A percentile compares a stretch with the other conserved stretches of the same genome.
phyloP scores from a whole-genome alignment of 2,113 vertebrate species.

The Cinclus mexicanus region DNA sequence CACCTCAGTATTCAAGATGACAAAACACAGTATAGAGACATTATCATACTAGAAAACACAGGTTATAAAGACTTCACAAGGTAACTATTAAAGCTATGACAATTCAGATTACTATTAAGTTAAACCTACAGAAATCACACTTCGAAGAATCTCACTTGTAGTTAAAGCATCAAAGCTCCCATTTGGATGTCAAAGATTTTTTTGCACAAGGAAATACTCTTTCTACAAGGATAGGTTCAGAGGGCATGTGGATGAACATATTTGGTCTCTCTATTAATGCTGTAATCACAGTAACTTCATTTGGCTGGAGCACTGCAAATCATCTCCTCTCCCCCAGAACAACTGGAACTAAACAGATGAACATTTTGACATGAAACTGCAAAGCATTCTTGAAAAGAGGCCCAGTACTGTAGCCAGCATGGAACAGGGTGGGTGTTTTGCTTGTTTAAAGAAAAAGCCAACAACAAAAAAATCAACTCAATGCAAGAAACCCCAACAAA shows the following conservation, averaged over 20 bases:
- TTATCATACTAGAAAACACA: not conserved
- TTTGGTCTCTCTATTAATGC: not conserved
- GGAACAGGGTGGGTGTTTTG: not conserved
- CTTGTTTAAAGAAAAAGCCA: not conserved
- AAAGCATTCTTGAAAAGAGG: not conserved
- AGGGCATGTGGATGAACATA: not conserved
- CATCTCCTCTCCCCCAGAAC: not conserved
- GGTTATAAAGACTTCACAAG: not conserved
- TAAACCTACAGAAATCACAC: not conserved
- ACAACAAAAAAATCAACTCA: not conserved
- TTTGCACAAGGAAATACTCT: not conserved
- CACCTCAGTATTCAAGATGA: not conserved
- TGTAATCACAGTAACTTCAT: not conserved
- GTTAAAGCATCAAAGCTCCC: not conserved
- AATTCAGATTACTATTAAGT: not conserved
- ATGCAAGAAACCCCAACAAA: not conserved
- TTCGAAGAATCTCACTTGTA: not conserved
- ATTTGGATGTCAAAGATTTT: not conserved
- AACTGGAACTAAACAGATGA: not conserved
- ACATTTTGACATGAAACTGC: not conserved
- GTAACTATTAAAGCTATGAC: not conserved
- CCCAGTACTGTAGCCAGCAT: not conserved
- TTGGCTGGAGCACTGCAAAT: not conserved
- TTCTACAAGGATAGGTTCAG: not conserved
- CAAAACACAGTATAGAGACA: not conserved